Evolutionary conservation across 2,888 invertebrate genomes (phyloP), one percentile per base, ranked within the genome.

Genomic region (Dryobota labecula): DNA sequence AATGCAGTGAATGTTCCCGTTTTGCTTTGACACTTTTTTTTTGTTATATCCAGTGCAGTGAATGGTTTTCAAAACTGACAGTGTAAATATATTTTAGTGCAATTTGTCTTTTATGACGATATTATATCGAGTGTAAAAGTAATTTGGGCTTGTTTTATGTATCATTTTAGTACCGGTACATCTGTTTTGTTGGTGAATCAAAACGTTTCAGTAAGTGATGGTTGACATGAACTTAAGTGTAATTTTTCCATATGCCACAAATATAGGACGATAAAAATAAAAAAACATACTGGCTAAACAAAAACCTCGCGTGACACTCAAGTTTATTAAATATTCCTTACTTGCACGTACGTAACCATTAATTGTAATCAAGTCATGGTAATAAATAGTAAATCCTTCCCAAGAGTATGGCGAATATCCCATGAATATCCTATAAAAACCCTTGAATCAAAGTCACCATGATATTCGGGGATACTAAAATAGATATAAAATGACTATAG

Each of bases 391-490:
- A 70, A 61, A 79, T 79, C 49, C 41, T 60, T 63, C 67, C 65
- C 66, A 61, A 41, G 75, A 73, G 83, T 15, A 27, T 68, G 27
- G 47, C 24, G 15, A n/a, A 65, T 65, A 57, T 58, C 54, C 53
- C 65, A 53, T 82, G 77, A 76, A 71, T 68, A 70, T 73, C 65
- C 27, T 76, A 78, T 85, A 82, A 85, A 87, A 84, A 84, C 71
- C 74, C 66, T 73, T 73, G 81, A 85, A 86, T 86, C 83, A 82
- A 82, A 78, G 70, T 81, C 78, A 57, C 77, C 57, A 66, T 76
- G 77, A 84, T 80, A 82, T 84, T 84, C 47, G 70, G 56, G 62
- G 73, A 70, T 58, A 57, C 49, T 83, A 73, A 76, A 74, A 61
- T 64, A 66, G 63, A 3, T 36, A 65, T 69, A 58, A 76, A 74